Base-by-base conservation (phyloP, 1,140 invertebrate genomes). In the Linepithema humile region DNA sequence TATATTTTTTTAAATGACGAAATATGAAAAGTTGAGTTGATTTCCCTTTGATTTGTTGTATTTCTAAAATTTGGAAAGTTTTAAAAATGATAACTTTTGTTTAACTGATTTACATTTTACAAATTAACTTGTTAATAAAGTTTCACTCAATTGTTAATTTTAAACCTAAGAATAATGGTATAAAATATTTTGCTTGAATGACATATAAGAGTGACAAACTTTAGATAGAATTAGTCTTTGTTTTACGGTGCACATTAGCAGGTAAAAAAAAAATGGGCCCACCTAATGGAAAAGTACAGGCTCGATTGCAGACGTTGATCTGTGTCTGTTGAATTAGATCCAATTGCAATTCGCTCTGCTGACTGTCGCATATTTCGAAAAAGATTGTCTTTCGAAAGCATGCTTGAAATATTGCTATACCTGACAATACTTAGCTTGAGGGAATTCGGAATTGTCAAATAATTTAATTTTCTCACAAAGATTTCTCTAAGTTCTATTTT, bases 201-300 rank as follows among this genome's bases (percentile, higher is more conserved):
- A 62, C 35, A 17, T 23, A 20, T n/a, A 20, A 2, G 6, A 45
- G 4, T 50, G 5, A 35, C 23, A 74, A 60, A 60, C 26, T n/a
- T 72, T 10, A 9, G 23, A 69, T 50, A 35, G 10, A 48, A 15
- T 75, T 38, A 17, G 43, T 53, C 12, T n/a, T 53, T 10, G 10
- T 2, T 69, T 20, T 40, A 80, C 0, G 17, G 1, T 55, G 35
- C 10, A 5, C 7, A n/a, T 67, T 7, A 55, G 43, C n/a, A n/a
- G 10, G 7, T 23, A 10, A 32, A 26, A 10, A 32, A 20, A 17
- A 17, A 32, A 20, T 38, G 9, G n/a, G 10, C 0, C 5, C 5
- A 17, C 12, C 6, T 40, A 67, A 12, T 69, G 62, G 62, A 69
- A 78, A 78, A 69, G 12, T 78, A 69, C 48, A 43, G 15, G 5